A percentile compares a stretch with the other conserved stretches of the same genome.
Conservation (phyloP, 2,113 vertebrate genomes). For the Myrmecobius fasciatus region DNA sequence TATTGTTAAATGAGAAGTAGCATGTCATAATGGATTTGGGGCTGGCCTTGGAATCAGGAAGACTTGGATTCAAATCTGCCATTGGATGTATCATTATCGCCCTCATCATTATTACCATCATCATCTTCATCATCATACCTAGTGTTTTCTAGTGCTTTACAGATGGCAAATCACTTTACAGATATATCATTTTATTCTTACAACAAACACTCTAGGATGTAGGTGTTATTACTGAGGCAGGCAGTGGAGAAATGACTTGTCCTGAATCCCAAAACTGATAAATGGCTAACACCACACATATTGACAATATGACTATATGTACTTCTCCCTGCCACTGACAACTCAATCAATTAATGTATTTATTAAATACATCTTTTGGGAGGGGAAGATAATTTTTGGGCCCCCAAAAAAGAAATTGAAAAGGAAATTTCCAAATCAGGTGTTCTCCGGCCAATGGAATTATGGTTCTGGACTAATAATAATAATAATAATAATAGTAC, state of each 20-base stretch:
- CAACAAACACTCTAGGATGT: background rate
- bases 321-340: background rate
- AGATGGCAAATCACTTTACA: background rate
- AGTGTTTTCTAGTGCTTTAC: background rate
- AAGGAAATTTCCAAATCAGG: background rate
- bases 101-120: background rate
- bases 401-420: background rate
- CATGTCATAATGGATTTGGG: background rate
- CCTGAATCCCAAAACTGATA: background rate
- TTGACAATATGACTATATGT: background rate
- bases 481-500: conserved; percentile 3
- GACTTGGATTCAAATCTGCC: background rate
- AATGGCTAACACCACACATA: background rate
- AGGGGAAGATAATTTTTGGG: background rate
- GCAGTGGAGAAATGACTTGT: background rate
- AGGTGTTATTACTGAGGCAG: background rate
- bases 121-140: background rate
- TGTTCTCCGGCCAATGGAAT: background rate
- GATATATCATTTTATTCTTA: background rate
- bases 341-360: background rate
- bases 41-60: background rate
- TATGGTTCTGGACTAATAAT: background rate
- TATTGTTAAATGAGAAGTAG: background rate
- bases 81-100: background rate
- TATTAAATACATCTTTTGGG: too few species aligned